Conservation (phyloP, 2,113 vertebrate genomes). For the Dolichallabes microphthalmus region DNA sequence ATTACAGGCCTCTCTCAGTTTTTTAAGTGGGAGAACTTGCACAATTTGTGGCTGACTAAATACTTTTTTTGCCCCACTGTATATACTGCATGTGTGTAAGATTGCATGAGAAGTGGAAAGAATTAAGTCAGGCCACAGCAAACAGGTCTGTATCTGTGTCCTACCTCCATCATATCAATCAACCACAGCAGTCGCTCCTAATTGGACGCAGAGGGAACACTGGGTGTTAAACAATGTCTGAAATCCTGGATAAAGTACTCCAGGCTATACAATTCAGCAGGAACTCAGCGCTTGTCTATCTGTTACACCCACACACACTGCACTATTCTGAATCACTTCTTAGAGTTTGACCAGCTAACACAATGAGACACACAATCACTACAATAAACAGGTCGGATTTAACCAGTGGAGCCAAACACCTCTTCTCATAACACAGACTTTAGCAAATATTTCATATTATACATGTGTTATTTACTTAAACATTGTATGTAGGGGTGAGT, state of each 20-base stretch:
- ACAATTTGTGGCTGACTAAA: too few relatives aligned
- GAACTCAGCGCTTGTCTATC: constrained; percentile 32
- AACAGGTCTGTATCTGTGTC: constrained; percentile 52
- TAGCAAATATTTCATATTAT: background rate
- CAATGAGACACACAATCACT: background rate
- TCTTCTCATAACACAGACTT: background rate
- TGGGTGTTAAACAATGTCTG: constrained; percentile 33
- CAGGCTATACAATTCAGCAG: constrained; percentile 25
- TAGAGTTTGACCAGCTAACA: constrained; percentile 9
- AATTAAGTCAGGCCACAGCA: constrained; percentile 29
- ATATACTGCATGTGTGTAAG: background rate
- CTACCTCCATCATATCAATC: constrained; percentile 99
- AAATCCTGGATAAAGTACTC: constrained; percentile 25
- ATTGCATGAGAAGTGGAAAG: background rate
- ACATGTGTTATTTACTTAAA: background rate
- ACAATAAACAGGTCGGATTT: background rate
- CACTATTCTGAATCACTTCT: constrained; percentile 25
- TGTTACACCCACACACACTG: constrained; percentile 23
- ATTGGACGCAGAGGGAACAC: constrained; percentile 39
- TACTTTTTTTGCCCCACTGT: too few relatives aligned
- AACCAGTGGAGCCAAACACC: constrained; percentile 2
- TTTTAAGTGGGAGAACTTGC: too few relatives aligned
- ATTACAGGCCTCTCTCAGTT: too few relatives aligned
- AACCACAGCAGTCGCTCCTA: constrained; percentile 97
- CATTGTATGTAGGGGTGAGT: background rate